Conservation (phyloP, 2,888 invertebrate genomes). For the Stenoptilia bipunctidactyla region DNA sequence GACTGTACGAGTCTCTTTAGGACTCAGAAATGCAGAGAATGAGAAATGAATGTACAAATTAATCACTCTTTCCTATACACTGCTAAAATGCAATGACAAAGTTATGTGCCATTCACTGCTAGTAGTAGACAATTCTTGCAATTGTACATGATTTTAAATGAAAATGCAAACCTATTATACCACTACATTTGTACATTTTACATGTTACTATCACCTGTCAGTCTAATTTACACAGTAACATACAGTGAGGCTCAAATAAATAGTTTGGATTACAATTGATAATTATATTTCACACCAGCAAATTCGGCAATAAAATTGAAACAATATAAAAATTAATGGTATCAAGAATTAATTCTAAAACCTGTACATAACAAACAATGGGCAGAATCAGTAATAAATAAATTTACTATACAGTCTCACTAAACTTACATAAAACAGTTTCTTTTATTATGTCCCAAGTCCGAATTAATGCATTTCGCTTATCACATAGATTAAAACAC, state of each 20-base stretch:
- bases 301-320: conserved; percentile 51
- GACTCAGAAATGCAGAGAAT: conserved; percentile 64
- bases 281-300: conserved; percentile 33
- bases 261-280: conserved; percentile 42
- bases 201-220: conserved; percentile 37
- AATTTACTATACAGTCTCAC: conserved; percentile 64
- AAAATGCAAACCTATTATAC: conserved; percentile 55
- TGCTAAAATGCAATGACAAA: conserved; percentile 66
- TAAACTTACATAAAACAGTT: conserved; percentile 42
- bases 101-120: conserved; percentile 36
- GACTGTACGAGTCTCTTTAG: conserved; percentile 56
- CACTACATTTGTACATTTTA: conserved; percentile 61
- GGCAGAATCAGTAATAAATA: conserved; percentile 62
- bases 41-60: conserved; percentile 59
- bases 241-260: conserved; percentile 39
- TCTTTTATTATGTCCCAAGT: conserved; percentile 32
- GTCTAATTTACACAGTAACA: conserved; percentile 34
- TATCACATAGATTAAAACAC: conserved; percentile 68
- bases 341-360: conserved; percentile 28
- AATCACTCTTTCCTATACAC: conserved; percentile 46
- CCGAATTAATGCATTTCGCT: conserved; percentile 50
- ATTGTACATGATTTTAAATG: conserved; percentile 65
- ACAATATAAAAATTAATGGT: conserved; percentile 56
- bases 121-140: conserved; percentile 48
- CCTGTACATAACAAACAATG: conserved; percentile 59